Evolutionary conservation across 2,113 vertebrate genomes (phyloP).

Genomic region (Crotalus helleri): DNA sequence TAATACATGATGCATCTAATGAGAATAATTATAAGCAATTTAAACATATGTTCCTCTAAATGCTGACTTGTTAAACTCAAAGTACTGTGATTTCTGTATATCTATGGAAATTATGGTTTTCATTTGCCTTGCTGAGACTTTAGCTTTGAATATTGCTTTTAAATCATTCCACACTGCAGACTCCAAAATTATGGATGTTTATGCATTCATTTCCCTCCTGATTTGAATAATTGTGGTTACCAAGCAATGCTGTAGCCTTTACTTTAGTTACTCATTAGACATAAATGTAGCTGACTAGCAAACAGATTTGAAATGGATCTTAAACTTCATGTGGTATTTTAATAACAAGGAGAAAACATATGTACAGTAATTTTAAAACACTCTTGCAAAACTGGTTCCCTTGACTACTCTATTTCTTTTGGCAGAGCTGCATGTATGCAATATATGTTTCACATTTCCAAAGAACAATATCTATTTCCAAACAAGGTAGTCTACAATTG

Average conservation of each 20-base stretch:
- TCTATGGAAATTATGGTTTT: not conserved
- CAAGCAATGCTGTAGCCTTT: not conserved
- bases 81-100: not conserved
- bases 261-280: not conserved
- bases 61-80: not conserved
- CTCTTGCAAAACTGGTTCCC: not conserved
- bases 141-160: not conserved
- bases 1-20: not conserved
- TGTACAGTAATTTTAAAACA: not conserved
- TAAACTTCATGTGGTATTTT: not conserved
- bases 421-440: not conserved
- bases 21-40: not conserved
- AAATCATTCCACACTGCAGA: not conserved
- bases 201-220: not conserved
- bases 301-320: not conserved
- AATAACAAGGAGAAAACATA: not conserved
- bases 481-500: not conserved
- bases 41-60: not conserved
- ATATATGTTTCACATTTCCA: not conserved
- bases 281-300: not conserved
- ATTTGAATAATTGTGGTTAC: not conserved
- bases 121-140: not conserved
- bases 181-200: constrained; percentile 4
- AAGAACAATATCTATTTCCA: not conserved
- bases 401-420: not conserved